A percentile compares a stretch with the other conserved stretches of the same genome.
These are phyloP conservation scores for Cyclophora punctaria DNA, from an alignment of 2,888 invertebrate genomes.

Conservation along the genomic window DNA sequence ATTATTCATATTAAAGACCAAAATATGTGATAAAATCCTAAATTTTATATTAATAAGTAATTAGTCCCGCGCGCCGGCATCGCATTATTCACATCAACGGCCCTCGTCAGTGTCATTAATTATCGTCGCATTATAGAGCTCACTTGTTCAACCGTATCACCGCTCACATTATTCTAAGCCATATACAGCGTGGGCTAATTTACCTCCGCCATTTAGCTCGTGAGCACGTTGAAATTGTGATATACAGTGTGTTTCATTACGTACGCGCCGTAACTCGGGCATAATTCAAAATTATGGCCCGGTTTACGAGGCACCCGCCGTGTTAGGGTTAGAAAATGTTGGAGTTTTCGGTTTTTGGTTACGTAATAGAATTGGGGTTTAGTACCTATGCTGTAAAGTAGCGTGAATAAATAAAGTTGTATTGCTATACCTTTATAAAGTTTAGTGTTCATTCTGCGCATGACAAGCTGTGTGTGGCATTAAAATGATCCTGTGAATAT, in stretches of 20 bases:
- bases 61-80: constrained; percentile 2
- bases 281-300: constrained; percentile 64
- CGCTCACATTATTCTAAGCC: constrained; percentile 32
- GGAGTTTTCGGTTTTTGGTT: constrained; percentile 18
- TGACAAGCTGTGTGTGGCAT: no score
- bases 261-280: constrained; percentile 47
- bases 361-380: constrained; percentile 10
- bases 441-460: no score
- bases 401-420: no score
- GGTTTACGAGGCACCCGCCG: constrained; percentile 43
- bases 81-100: constrained; percentile 3
- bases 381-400: no score
- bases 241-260: constrained; percentile 65
- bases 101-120: constrained; percentile 2
- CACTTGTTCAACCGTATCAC: constrained; percentile 24
- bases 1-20: not conserved
- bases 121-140: constrained; percentile 18
- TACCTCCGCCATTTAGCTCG: constrained; percentile 51
- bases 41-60: constrained; percentile 1
- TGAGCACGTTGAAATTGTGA: constrained; percentile 49
- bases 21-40: not conserved
- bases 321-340: constrained; percentile 12
- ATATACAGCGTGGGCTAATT: constrained; percentile 43
- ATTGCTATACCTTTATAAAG: no score
- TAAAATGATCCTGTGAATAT: no score